phyloP scores from a whole-genome alignment of 2,888 invertebrate genomes.

The Frankliniella fusca region DNA sequence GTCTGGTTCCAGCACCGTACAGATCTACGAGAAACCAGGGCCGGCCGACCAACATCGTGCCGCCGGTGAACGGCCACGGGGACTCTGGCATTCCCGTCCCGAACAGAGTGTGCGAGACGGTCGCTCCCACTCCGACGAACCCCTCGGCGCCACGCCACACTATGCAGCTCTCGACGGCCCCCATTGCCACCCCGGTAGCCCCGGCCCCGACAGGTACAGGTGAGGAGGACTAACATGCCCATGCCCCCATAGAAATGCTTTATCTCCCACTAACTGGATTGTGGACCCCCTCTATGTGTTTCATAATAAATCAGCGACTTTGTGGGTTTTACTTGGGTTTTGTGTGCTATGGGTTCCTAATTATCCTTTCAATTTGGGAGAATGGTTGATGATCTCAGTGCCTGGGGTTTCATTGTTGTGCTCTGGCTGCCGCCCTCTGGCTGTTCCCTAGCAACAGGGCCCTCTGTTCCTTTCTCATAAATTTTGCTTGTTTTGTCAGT shows the following conservation, averaged over 20 bases:
- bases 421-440: background rate
- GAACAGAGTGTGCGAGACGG: constrained; percentile 57
- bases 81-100: constrained; percentile 45
- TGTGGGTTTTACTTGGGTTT: no score
- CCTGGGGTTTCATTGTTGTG: background rate
- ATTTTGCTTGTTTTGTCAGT: background rate
- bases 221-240: background rate
- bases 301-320: no score
- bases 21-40: constrained; percentile 51
- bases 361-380: no score
- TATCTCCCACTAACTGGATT: background rate
- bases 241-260: no score
- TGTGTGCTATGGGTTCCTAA: no score
- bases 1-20: constrained; percentile 47
- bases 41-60: constrained; percentile 54
- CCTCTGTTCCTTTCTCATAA: background rate
- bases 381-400: background rate
- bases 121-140: constrained; percentile 54
- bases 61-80: constrained; percentile 57
- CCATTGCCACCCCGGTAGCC: constrained; percentile 44
- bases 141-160: constrained; percentile 29
- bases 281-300: no score
- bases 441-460: background rate
- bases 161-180: constrained; percentile 25
- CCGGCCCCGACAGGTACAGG: constrained; percentile 40